These are phyloP conservation scores for Amyelois transitella DNA, from an alignment of 1,140 invertebrate species.

Conservation along the genomic window DNA sequence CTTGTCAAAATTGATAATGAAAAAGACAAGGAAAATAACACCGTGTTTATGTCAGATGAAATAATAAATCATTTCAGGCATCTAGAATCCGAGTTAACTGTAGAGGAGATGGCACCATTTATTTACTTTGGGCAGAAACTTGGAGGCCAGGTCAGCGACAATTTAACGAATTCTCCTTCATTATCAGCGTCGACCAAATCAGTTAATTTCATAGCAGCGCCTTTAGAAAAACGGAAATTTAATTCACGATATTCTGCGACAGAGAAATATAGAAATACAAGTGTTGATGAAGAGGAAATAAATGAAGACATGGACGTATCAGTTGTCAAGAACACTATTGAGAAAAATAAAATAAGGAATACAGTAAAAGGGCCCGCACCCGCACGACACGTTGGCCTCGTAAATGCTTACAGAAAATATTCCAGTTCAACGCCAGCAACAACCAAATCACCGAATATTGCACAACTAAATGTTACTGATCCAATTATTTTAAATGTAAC, in stretches of 20 bases:
- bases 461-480: slow-evolving; percentile 45
- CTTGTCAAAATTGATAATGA: slow-evolving; percentile 45
- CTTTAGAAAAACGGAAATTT: slow-evolving; percentile 71
- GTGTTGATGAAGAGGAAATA: slow-evolving; percentile 67
- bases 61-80: slow-evolving; percentile 79
- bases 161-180: slow-evolving; percentile 61
- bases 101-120: slow-evolving; percentile 81
- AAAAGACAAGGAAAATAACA: slow-evolving; percentile 62
- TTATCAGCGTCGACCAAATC: slow-evolving; percentile 73
- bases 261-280: slow-evolving; percentile 64
- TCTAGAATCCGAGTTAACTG: slow-evolving; percentile 77
- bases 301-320: slow-evolving; percentile 74
- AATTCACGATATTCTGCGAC: slow-evolving; percentile 68
- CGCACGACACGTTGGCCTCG: slow-evolving; percentile 58
- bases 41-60: slow-evolving; percentile 75
- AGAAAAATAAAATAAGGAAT: slow-evolving; percentile 72
- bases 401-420: slow-evolving; percentile 67
- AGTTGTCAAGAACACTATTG: slow-evolving; percentile 71
- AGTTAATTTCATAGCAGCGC: slow-evolving; percentile 66
- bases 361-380: slow-evolving; percentile 68
- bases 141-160: slow-evolving; percentile 54
- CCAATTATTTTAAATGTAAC: slow-evolving; percentile 38
- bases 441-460: slow-evolving; percentile 32
- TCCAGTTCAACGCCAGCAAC: slow-evolving; percentile 48
- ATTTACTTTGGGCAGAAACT: slow-evolving; percentile 82